Base-by-base conservation (phyloP, 2,113 vertebrate species). In the Anser brachyrhynchus region DNA sequence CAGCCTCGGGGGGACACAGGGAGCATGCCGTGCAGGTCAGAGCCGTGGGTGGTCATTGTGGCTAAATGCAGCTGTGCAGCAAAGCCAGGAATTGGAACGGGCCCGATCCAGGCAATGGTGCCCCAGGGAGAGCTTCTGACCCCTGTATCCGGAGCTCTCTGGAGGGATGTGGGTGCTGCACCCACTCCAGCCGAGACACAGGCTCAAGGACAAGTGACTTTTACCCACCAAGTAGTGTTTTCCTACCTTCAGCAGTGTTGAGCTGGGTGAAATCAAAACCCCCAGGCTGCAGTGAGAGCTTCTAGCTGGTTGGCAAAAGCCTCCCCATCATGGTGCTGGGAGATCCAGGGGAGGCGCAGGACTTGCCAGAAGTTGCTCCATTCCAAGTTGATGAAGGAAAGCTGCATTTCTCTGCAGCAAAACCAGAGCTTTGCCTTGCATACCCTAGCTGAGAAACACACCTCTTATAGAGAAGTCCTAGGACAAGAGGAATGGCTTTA, bases 41-140 rank as follows among this genome's bases (percentile, higher is more conserved):
- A 74, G 31, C 18, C 7, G 0, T 0, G 0, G 8, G 31, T 0
- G 2, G 58, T 4, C 57, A 14, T 15, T 39, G 57, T 5, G n/a
- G 26, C 12, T 15, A 72, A 57, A 78, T 1, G 4, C 13, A 59
- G 1, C 1, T 6, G 8, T 0, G 0, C 15, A 25, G 11, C 0
- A 1, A 54, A 58, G 46, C 13, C n/a, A 16, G 39, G 11, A 51
- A 55, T 33, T 25, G 25, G 13, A 10, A 7, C 4, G 1, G 49
- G n/a, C 13, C 35, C 22, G 26, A 4, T 25, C 10, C 52, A n/a
- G 58, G 51, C 35, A n/a, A 43, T 9, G 4, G 16, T 4, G 0
- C 21, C 46, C 52, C 0, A 0, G 28, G 31, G 44, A 62, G 19
- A 11, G 3, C 0, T 0, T 13, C 51, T 62, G 55, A 25, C 54